Base-by-base conservation (phyloP, 2,888 invertebrate species). In the Brachylomia viminalis region DNA sequence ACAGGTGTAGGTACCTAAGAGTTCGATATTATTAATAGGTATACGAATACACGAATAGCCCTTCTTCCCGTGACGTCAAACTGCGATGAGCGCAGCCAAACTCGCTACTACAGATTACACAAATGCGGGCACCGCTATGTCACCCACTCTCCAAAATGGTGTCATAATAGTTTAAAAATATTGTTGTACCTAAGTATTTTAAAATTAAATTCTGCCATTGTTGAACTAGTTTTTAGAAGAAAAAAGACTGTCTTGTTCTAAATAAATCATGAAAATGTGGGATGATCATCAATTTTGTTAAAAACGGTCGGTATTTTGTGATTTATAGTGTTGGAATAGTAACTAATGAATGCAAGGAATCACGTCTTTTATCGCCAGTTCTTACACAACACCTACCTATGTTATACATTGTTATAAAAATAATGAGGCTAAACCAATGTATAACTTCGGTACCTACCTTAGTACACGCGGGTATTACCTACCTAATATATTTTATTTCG, bases 1-100 rank as follows among this genome's bases (percentile, higher is more conserved):
- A 80, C 80, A 80, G 84, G 80, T 83, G 81, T 64, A 77, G 54
- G 67, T 80, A 84, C 78, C 58, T 78, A 75, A 67, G 87, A 89
- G 90, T 91, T 93, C 90, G 89, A 90, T 92, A 87, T 91, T 94
- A 94, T 93, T 94, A 92, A 92, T 95, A 95, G 94, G 79, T 80
- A 77, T 80, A 83, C 86, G 87, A 88, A 91, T 90, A 92, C 93
- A 90, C 91, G 93, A 94, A 94, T 94, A 95, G 93, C 94, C 95
- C 95, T 95, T 92, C 89, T 87, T 90, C 89, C 87, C 79, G 86
- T 93, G 93, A 94, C 94, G 94, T 94, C 93, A 93, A 90, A 89
- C 77, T n/a, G 83, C 78, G 70, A 81, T 80, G 86, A 78, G 79
- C 83, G 91, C 85, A 90, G 92, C 92, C 92, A 94, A 94, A 91